These are phyloP conservation scores for Acrossocheilus wenchowensis DNA, from an alignment of 2,797 vertebrate species.

Conservation along the genomic window DNA sequence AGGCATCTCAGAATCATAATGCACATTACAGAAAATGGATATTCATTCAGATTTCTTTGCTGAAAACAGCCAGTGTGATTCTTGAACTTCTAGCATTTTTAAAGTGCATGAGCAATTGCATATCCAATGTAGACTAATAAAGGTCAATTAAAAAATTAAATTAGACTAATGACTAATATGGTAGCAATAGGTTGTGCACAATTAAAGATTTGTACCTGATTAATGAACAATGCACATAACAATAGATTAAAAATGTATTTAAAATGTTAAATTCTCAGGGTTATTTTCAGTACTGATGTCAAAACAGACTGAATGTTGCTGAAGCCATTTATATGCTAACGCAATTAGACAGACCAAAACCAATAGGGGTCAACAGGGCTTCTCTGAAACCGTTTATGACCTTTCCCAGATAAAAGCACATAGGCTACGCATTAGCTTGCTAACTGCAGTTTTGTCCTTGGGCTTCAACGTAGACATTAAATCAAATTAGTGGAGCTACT, in stretches of 20 bases:
- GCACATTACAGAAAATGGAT: neutral
- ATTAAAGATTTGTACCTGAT: neutral
- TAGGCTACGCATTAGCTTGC: neutral
- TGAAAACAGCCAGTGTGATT: neutral
- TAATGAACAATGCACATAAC: neutral
- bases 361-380: neutral
- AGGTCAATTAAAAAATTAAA: neutral
- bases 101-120: neutral
- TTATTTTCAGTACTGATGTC: neutral
- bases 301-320: neutral
- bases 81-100: neutral
- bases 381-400: neutral
- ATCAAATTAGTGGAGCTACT: neutral
- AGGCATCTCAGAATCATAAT: neutral
- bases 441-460: neutral
- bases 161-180: neutral
- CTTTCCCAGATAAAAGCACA: conserved; percentile 2
- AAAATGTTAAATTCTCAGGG: neutral
- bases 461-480: neutral
- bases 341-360: neutral
- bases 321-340: neutral
- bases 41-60: neutral
- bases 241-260: neutral
- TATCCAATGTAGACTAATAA: neutral
- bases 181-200: neutral